Conservation (phyloP, 2,888 invertebrate species). For the Eupsilia transversa region DNA sequence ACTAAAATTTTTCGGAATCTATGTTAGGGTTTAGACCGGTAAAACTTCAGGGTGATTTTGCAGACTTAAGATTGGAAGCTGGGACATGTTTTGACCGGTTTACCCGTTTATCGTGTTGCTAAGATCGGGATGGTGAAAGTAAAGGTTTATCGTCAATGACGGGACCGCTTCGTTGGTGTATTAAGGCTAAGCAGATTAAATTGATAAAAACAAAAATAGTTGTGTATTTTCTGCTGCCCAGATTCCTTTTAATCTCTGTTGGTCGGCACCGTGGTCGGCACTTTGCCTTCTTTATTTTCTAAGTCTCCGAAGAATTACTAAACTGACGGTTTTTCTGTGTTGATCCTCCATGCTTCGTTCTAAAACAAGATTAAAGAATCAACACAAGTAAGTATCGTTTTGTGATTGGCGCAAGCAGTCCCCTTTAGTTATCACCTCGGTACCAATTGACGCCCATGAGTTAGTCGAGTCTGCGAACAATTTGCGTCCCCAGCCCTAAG, state of each 20-base stretch:
- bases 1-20: slow-evolving; percentile 17
- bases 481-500: slow-evolving; percentile 80
- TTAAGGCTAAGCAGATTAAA: slow-evolving; percentile 40
- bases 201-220: slow-evolving; percentile 26
- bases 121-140: not conserved
- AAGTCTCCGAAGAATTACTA: not conserved
- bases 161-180: slow-evolving; percentile 4
- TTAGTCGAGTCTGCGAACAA: slow-evolving; percentile 75
- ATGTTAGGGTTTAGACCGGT: slow-evolving; percentile 42
- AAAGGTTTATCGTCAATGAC: not conserved
- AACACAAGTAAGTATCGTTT: slow-evolving; percentile 31
- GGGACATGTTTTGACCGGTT: slow-evolving; percentile 30
- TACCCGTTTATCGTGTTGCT: slow-evolving; percentile 24
- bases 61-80: slow-evolving; percentile 34
- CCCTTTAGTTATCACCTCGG: slow-evolving; percentile 71
- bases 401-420: slow-evolving; percentile 71
- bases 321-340: not conserved
- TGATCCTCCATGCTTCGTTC: not conserved
- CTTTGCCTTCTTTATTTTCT: not conserved
- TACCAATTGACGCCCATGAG: slow-evolving; percentile 71
- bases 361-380: slow-evolving; percentile 15
- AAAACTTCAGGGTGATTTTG: slow-evolving; percentile 55
- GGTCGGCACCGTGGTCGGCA: not conserved
- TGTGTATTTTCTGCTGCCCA: not conserved
- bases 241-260: slow-evolving; percentile 8